Evolutionary conservation across 2,113 vertebrate species (phyloP).

Genomic region (Channa maculata): DNA sequence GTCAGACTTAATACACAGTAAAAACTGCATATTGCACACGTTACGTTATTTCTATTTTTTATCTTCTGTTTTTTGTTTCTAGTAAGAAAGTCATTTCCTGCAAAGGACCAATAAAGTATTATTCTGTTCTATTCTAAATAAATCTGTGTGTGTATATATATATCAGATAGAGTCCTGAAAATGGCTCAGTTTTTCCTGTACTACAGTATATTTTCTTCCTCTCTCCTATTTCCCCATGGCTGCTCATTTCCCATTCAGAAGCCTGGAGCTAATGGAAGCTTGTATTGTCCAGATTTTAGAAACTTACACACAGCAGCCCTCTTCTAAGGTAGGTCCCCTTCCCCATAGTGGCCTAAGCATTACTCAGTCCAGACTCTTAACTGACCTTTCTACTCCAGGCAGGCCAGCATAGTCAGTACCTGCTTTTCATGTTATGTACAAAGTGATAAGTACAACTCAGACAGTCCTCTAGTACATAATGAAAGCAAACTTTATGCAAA

Average conservation of each 20-base stretch:
- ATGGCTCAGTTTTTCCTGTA: background rate
- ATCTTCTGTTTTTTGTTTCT: too few species aligned
- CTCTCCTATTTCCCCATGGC: conserved; percentile 3
- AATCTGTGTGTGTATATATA: too few species aligned
- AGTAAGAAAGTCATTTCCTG: too few species aligned
- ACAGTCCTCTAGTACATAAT: too few species aligned
- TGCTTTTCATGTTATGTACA: too few species aligned
- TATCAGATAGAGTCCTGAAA: background rate
- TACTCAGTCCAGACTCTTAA: conserved; percentile 2
- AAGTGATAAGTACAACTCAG: too few species aligned
- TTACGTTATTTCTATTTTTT: too few species aligned
- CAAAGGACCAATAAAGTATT: too few species aligned
- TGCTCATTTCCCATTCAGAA: conserved; percentile 48
- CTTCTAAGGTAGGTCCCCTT: conserved; percentile 28
- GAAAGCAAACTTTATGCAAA: too few species aligned
- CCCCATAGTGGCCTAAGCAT: conserved; percentile 17
- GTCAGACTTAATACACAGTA: too few species aligned
- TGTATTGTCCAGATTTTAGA: conserved; percentile 34
- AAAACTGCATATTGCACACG: too few species aligned
- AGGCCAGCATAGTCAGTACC: conserved; percentile 3
- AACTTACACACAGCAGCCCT: conserved; percentile 16
- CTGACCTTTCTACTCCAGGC: conserved; percentile 35
- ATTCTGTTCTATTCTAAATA: too few species aligned
- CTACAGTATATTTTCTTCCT: conserved; percentile 6
- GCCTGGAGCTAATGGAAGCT: conserved; percentile 40